These are phyloP conservation scores for Chrysoperla carnea DNA, from an alignment of 1,140 invertebrate genomes.

Conservation along the genomic window DNA sequence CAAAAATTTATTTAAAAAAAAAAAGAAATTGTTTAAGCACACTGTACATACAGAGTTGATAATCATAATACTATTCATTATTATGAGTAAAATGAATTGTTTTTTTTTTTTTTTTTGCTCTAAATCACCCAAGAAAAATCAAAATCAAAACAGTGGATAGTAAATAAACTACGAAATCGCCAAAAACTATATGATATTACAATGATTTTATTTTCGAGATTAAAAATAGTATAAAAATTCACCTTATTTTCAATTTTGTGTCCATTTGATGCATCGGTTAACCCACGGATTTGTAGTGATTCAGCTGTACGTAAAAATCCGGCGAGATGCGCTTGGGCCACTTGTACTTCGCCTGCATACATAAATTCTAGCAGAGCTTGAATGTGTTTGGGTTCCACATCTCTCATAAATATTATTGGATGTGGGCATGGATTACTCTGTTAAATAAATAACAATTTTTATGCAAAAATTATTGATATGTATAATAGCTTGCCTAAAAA, in stretches of 20 bases:
- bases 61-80: too few species aligned
- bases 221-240: too few species aligned
- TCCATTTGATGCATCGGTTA: constrained; percentile 33
- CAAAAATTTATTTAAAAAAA: too few species aligned
- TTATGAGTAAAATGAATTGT: too few species aligned
- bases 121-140: too few species aligned
- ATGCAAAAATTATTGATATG: constrained; percentile 21
- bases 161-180: too few species aligned
- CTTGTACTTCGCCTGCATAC: constrained; percentile 59
- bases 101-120: too few species aligned
- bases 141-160: too few species aligned
- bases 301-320: constrained; percentile 53
- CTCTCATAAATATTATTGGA: constrained; percentile 69
- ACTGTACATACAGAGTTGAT: too few species aligned
- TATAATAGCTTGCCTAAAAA: background rate
- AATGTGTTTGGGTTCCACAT: constrained; percentile 48
- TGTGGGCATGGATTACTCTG: constrained; percentile 74
- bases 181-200: too few species aligned
- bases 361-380: constrained; percentile 50
- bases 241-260: background rate
- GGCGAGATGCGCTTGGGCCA: constrained; percentile 49
- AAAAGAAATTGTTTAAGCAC: too few species aligned
- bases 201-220: too few species aligned
- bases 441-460: constrained; percentile 19
- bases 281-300: constrained; percentile 48